These are phyloP conservation scores for Henricia sp. DNA, from an alignment of 53 echinoderm and acorn worm species.

Conservation along the genomic window DNA sequence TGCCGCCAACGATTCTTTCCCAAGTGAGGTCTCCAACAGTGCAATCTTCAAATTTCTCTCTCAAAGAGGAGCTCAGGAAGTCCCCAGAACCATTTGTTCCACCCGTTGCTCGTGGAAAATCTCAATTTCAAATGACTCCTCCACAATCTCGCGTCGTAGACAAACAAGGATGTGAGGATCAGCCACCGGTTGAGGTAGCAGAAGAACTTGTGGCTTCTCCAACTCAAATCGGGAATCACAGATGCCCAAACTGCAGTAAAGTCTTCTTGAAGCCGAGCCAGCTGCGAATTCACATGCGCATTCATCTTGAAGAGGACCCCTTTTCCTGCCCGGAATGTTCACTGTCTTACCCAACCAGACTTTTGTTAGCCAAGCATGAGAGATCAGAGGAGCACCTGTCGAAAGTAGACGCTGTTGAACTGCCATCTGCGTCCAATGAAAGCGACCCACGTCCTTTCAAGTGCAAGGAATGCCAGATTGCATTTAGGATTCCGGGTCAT, in stretches of 20 bases:
- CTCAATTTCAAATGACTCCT: conserved; percentile 7
- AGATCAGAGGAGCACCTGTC: conserved; percentile 90
- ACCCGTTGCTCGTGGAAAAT: conserved; percentile 39
- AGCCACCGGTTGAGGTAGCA: conserved; percentile 52
- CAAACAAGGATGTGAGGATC: conserved; percentile 51
- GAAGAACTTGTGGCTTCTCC: conserved; percentile 71
- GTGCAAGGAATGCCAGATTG: conserved; percentile 97
- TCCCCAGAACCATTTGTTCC: conserved; percentile 37
- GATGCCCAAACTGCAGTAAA: conserved; percentile 85
- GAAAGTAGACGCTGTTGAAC: conserved; percentile 93
- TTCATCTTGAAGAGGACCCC: conserved; percentile 76
- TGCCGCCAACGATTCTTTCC: conserved; percentile 90
- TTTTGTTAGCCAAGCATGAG: conserved; percentile 89
- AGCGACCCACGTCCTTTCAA: conserved; percentile 96
- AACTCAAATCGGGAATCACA: conserved; percentile 75
- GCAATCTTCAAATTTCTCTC: conserved; percentile 43
- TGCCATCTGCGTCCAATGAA: conserved; percentile 81
- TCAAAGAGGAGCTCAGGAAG: not conserved
- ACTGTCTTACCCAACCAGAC: conserved; percentile 77
- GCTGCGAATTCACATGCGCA: conserved; percentile 92
- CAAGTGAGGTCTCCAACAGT: conserved; percentile 67
- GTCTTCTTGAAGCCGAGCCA: conserved; percentile 96
- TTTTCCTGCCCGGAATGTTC: conserved; percentile 88
- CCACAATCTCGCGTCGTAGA: conserved; percentile 8
- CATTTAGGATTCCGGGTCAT: conserved; percentile 97